phyloP scores from a whole-genome alignment of 2,888 invertebrate genomes.

The Mythimna pallens region DNA sequence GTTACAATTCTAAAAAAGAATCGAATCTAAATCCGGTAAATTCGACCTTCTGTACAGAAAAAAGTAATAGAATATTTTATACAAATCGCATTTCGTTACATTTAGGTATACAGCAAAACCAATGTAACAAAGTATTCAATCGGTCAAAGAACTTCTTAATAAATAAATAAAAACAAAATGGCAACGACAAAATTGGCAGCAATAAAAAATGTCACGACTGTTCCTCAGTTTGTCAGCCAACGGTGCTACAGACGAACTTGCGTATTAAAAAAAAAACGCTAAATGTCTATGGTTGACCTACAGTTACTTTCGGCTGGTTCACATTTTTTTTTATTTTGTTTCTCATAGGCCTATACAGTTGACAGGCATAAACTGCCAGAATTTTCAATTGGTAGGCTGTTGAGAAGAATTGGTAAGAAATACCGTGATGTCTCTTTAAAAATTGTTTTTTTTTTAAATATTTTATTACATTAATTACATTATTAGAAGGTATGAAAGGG shows the following conservation, averaged over 20 bases:
- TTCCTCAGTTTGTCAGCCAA: background rate
- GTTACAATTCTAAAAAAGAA: background rate
- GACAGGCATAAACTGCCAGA: too few relatives aligned
- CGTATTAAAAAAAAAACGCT: background rate
- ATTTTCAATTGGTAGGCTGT: too few relatives aligned
- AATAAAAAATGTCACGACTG: constrained; percentile 25
- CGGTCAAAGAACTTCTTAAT: constrained; percentile 19
- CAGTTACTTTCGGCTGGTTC: background rate
- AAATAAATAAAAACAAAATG: constrained; percentile 5
- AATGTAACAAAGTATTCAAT: background rate
- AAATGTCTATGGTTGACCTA: background rate
- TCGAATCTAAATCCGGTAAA: background rate
- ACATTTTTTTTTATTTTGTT: too few relatives aligned
- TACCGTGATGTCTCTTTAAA: too few relatives aligned
- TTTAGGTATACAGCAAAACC: background rate
- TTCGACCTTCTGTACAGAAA: background rate
- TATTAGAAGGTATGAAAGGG: too few relatives aligned
- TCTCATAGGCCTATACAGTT: too few relatives aligned
- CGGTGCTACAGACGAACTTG: background rate
- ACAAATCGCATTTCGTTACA: background rate
- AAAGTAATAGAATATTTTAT: background rate
- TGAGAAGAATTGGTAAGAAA: too few relatives aligned
- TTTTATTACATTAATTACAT: too few relatives aligned
- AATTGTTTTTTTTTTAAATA: too few relatives aligned
- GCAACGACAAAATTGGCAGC: constrained; percentile 9